Base-by-base conservation (phyloP, 1,140 invertebrate species). In the Drosophila subobscura region DNA sequence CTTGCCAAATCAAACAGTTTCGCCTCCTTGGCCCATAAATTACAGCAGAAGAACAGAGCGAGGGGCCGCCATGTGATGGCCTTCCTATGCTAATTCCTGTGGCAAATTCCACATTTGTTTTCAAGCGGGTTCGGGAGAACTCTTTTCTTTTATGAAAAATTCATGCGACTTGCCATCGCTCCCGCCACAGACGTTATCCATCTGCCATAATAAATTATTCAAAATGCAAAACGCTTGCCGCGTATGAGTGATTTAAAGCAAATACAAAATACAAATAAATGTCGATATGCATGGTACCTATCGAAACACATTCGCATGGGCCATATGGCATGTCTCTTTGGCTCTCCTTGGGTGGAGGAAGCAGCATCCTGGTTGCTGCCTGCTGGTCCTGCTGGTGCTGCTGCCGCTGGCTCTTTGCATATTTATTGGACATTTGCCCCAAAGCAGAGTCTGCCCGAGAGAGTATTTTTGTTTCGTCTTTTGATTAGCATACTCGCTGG, bases 171-270 rank as follows among this genome's bases (percentile, higher is more conserved):
- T 73, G 46, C 50, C 37, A 55, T 65, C 58, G 70, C 70, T 73
- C 68, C 22, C 49, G 27, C 41, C 8, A 40, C 14, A 59, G 41
- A 44, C 6, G 20, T 3, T 47, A 22, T n/a, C 12, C 47, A 23
- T 29, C 47, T 25, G 3, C 46, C 37, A 40, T 40, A 65, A 76
- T 77, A 76, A 77, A 77, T 77, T 76, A 77, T 77, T 76, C 73
- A 63, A 76, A 77, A 77, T 70, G 57, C 57, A 70, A 77, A 75
- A 70, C 73, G 64, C 54, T 58, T 37, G 33, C 8, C 33, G 74
- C 72, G 73, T 77, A 77, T 76, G 68, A 73, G 71, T 76, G 72
- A 75, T 76, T 60, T 76, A 66, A 70, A 49, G 66, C 66, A 68
- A 68, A 70, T 70, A 68, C 66, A 55, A 68, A 68, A 53, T 49